Base-by-base conservation (phyloP, 2,888 invertebrate species). In the Chloroclystis v-ata region DNA sequence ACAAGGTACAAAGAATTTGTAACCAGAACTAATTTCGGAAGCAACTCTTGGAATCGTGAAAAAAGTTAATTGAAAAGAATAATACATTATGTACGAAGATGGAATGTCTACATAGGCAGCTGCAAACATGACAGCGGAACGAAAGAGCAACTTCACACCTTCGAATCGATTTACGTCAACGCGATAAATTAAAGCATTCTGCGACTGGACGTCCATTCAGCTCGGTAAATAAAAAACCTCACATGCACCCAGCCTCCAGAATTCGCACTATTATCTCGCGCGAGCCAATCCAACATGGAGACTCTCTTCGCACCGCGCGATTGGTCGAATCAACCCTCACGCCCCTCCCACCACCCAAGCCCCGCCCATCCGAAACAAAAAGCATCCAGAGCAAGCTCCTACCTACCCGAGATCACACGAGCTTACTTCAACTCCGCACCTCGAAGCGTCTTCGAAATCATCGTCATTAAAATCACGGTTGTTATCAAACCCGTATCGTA, bases 231-330 rank as follows among this genome's bases (percentile, higher is more conserved):
- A 82, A 79, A 61, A 79, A 78, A 78, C 70, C 69, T 63, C 59
- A 51, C 65, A 66, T 64, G 65, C 70, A 75, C 72, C 77, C 86
- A 86, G 86, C 85, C 84, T 86, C 87, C 80, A 72, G 81, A 78
- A 82, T 86, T 83, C 81, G 85, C 84, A 82, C 76, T 78, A 80
- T 82, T 81, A 84, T 85, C 86, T 85, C 78, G 60, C 54, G 43
- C 43, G 67, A 57, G 60, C 87, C 86, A 87, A 87, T 85, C 71
- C 75, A 61, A 69, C 55, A 67, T 67, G 67, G 63, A 67, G 65
- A 65, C 50, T 49, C n/a, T n/a, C 51, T 47, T 38, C 42, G 47
- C 16, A 35, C 48, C 33, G 14, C 48, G 52, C 59, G 33, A 85
- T 85, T 86, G 83, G 86, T 48, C 53, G 25, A 49, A 32, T 30